Evolutionary conservation across 2,888 invertebrate species (phyloP).

Genomic region (Diaprepes abbreviatus): DNA sequence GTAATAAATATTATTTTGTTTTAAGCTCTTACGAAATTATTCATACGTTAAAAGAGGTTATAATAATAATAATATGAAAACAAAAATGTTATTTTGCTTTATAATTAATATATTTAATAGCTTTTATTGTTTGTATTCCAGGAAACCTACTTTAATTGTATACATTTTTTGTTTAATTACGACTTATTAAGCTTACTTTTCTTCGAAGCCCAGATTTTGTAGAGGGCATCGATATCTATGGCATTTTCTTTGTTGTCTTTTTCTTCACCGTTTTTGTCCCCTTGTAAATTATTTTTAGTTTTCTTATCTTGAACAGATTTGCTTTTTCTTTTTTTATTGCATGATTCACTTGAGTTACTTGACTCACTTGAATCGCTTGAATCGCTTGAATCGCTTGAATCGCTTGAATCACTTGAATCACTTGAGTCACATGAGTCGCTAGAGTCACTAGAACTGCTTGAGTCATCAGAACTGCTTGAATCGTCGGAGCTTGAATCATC

Average conservation of each 20-base stretch:
- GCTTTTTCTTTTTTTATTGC: background rate
- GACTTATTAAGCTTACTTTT: background rate
- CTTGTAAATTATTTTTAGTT: background rate
- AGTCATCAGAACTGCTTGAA: conserved; percentile 15
- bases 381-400: background rate
- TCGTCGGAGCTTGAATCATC: conserved; percentile 1
- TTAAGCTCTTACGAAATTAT: too few species aligned
- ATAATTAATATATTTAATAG: too few species aligned
- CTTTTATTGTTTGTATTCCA: too few species aligned
- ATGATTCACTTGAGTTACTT: background rate
- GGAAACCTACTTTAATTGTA: too few species aligned
- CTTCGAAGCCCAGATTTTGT: background rate
- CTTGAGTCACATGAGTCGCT: background rate
- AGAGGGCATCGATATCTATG: background rate
- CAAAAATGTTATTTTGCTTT: too few species aligned
- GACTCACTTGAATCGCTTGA: background rate
- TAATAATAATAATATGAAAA: too few species aligned
- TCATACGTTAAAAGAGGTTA: too few species aligned
- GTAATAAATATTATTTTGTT: too few species aligned
- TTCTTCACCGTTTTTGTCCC: background rate
- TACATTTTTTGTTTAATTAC: too few species aligned
- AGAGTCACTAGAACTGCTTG: conserved; percentile 6
- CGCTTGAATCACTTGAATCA: background rate
- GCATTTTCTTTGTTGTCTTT: background rate
- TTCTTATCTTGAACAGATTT: background rate